A percentile compares a stretch with the other conserved stretches of the same genome.
Conservation (phyloP, 2,113 vertebrate species). For the Glaucomys volans region DNA sequence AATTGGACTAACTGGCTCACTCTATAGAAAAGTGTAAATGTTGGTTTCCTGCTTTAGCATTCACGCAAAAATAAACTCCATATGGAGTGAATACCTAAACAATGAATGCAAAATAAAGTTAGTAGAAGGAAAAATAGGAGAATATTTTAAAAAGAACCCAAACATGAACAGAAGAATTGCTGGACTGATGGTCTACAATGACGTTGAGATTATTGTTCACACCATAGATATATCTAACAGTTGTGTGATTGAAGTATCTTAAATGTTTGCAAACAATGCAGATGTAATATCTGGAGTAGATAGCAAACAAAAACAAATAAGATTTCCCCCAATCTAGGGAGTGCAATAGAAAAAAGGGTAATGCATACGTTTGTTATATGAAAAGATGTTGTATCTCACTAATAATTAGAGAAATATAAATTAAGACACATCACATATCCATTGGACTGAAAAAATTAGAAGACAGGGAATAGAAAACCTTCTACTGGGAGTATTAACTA, state of each 20-base stretch:
- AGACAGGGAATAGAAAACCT: background rate
- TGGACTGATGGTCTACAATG: background rate
- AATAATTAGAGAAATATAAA: background rate
- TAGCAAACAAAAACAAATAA: background rate
- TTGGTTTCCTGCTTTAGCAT: background rate
- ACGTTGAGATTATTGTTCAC: background rate
- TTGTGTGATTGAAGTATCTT: background rate
- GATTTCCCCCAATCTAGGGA: background rate
- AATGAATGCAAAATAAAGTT: background rate
- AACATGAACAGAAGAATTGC: background rate
- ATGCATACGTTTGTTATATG: background rate
- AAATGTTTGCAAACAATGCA: background rate
- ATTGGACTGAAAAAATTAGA: background rate
- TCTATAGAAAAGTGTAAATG: background rate
- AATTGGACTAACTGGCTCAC: background rate
- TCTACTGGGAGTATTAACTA: background rate
- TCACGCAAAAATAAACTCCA: conserved; percentile 15
- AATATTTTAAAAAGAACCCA: background rate
- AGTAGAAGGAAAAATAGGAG: background rate
- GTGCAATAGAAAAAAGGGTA: background rate
- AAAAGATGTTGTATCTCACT: background rate
- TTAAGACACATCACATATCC: background rate
- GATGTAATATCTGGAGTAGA: background rate
- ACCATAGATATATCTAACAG: background rate
- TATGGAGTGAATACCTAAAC: background rate